Evolutionary conservation across 2,888 invertebrate genomes (phyloP).

Genomic region (Apodemia zela): DNA sequence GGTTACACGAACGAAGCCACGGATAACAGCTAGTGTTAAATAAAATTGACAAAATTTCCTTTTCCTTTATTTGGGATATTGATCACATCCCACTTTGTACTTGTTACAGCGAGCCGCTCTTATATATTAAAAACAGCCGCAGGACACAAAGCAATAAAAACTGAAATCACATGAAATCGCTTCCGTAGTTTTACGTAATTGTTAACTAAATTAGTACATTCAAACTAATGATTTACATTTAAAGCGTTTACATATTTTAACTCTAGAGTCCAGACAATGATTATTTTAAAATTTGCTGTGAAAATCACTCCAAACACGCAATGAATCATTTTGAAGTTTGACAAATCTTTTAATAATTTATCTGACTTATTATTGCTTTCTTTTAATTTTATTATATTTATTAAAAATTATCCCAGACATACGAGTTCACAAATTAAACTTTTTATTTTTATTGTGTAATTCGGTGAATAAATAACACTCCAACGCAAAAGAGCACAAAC

Average conservation of each 20-base stretch:
- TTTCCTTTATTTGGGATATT: background rate
- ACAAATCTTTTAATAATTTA: background rate
- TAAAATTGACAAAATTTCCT: constrained; percentile 17
- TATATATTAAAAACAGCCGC: constrained; percentile 53
- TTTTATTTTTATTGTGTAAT: too few species aligned
- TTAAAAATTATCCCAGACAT: too few species aligned
- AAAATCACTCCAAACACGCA: background rate
- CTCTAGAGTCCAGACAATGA: background rate
- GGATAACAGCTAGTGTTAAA: constrained; percentile 13
- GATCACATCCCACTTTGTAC: background rate
- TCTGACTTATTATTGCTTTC: too few species aligned
- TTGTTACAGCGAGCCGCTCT: constrained; percentile 31
- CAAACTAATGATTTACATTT: constrained; percentile 47
- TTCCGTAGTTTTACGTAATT: constrained; percentile 65
- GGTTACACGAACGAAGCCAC: constrained; percentile 20
- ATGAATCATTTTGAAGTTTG: background rate
- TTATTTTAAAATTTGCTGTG: background rate
- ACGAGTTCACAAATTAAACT: too few species aligned
- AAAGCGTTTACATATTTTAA: background rate
- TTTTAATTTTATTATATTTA: too few species aligned
- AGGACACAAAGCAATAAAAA: constrained; percentile 64
- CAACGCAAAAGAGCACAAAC: too few species aligned
- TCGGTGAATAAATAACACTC: too few species aligned
- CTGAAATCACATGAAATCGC: constrained; percentile 59
- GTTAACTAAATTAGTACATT: constrained; percentile 57